A percentile compares a stretch with the other conserved stretches of the same genome.
Conservation (phyloP, 2,888 invertebrate genomes). For the Heliconius aoede region DNA sequence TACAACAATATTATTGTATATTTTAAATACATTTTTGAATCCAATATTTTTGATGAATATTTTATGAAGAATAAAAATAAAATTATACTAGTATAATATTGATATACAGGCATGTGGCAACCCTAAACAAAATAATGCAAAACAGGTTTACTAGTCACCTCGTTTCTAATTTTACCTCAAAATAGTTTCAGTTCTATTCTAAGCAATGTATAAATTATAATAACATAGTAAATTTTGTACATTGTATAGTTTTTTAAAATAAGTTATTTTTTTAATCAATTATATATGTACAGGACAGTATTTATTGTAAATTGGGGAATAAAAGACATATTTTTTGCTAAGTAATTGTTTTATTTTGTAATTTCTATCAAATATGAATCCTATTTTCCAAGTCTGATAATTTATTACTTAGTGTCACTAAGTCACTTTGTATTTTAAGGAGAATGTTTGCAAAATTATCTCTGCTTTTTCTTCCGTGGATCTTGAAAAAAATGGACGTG, state of each 20-base stretch:
- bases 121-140: slow-evolving; percentile 4
- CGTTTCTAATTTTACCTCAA: slow-evolving; percentile 25
- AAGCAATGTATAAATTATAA: slow-evolving; percentile 17
- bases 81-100: not conserved
- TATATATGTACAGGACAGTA: slow-evolving; percentile 12
- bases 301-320: slow-evolving; percentile 32
- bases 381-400: slow-evolving; percentile 68
- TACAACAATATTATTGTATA: too few relatives aligned
- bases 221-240: slow-evolving; percentile 13
- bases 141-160: slow-evolving; percentile 34
- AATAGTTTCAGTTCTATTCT: slow-evolving; percentile 17
- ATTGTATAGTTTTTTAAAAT: slow-evolving; percentile 23
- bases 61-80: not conserved
- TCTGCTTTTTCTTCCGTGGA: slow-evolving; percentile 63
- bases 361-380: slow-evolving; percentile 51
- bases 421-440: slow-evolving; percentile 73
- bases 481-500: slow-evolving; percentile 63
- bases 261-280: slow-evolving; percentile 12
- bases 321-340: slow-evolving; percentile 33
- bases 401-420: slow-evolving; percentile 66
- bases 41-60: too few relatives aligned
- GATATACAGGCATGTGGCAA: slow-evolving; percentile 11
- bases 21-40: not conserved
- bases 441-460: slow-evolving; percentile 71
- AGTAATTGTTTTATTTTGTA: not conserved